phyloP scores from a whole-genome alignment of 2,797 vertebrate genomes.

The Pangasius mekongensis region DNA sequence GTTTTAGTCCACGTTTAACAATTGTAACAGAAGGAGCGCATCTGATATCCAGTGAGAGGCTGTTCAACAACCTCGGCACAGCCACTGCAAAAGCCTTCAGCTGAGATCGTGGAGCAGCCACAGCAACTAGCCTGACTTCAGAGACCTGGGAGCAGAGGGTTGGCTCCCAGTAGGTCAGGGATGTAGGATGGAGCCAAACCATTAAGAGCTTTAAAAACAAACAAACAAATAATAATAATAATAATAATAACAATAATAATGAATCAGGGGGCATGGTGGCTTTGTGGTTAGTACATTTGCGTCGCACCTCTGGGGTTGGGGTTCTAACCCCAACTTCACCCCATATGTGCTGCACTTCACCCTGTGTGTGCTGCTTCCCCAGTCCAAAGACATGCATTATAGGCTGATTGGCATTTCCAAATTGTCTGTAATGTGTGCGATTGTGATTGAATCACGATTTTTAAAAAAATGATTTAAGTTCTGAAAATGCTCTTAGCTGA shows the following conservation, averaged over 20 bases:
- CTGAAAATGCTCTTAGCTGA: too few species aligned
- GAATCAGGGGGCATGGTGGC: too few species aligned
- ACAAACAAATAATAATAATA: background rate
- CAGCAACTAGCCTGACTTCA: background rate
- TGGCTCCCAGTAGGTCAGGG: background rate
- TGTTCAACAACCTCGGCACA: background rate
- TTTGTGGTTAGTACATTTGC: too few species aligned
- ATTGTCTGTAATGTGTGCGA: too few species aligned
- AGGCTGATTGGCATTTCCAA: too few species aligned
- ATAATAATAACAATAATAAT: background rate
- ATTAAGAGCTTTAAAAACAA: background rate
- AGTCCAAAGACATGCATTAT: too few species aligned
- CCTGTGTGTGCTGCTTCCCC: too few species aligned
- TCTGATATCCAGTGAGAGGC: background rate
- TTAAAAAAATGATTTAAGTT: too few species aligned
- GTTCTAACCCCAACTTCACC: too few species aligned
- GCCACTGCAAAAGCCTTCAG: background rate
- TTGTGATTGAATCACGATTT: too few species aligned
- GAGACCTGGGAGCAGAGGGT: background rate
- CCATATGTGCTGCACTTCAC: too few species aligned
- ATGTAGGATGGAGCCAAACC: background rate
- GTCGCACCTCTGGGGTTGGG: too few species aligned
- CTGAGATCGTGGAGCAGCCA: background rate
- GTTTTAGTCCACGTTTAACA: background rate
- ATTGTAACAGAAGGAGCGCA: background rate